These are phyloP conservation scores for Psilopsiagon aymara DNA, from an alignment of 2,113 vertebrate species.

Conservation along the genomic window DNA sequence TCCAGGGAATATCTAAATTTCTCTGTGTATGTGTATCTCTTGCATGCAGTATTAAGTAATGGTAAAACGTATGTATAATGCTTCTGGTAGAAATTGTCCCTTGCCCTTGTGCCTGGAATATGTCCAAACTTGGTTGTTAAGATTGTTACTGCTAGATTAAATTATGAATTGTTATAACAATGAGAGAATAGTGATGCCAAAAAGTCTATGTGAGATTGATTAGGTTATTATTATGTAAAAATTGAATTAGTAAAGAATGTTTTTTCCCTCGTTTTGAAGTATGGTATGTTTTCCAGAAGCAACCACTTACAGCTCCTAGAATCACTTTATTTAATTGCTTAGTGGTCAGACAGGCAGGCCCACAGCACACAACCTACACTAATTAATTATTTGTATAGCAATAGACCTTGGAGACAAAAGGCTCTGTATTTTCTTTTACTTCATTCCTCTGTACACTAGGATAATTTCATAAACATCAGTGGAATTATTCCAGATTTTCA, in stretches of 20 bases:
- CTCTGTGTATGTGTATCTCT: not conserved
- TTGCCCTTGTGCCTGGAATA: constrained; percentile 5
- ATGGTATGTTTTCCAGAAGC: constrained; percentile 31
- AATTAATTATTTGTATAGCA: constrained; percentile 57
- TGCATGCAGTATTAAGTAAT: not conserved
- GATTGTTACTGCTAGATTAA: constrained; percentile 1
- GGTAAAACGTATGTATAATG: not conserved
- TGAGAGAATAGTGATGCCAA: constrained; percentile 24
- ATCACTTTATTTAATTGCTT: constrained; percentile 62
- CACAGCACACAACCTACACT: not conserved
- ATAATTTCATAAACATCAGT: not conserved
- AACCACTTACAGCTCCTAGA: constrained; percentile 20
- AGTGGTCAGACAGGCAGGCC: constrained; percentile 47
- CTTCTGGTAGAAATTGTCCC: constrained; percentile 16
- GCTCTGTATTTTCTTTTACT: not conserved
- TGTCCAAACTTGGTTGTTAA: constrained; percentile 19
- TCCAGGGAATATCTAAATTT: not conserved
- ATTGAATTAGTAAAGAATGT: constrained; percentile 14
- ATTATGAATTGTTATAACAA: constrained; percentile 25
- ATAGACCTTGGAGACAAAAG: constrained; percentile 7
- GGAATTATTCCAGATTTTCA: not conserved
- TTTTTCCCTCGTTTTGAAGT: constrained; percentile 2
- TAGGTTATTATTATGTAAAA: constrained; percentile 61
- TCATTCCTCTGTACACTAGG: not conserved
- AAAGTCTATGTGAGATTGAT: constrained; percentile 35